Evolutionary conservation across 2,113 vertebrate genomes (phyloP), one percentile per base, ranked within the genome.

Genomic region (Melospiza georgiana): DNA sequence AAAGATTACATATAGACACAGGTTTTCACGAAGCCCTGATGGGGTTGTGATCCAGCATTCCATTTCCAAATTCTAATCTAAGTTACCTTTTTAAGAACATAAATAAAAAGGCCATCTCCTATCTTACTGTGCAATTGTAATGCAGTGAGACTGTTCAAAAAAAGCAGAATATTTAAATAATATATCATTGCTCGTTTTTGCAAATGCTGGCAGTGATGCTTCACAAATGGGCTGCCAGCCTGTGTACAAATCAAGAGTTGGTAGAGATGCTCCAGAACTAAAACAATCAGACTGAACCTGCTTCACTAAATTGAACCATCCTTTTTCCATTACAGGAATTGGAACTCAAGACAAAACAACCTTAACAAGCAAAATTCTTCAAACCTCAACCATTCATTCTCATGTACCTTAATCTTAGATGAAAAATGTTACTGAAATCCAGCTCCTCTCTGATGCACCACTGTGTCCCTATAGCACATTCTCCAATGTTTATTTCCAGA

Each of bases 121-220:
- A 17, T 66, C 65, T 74, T 63, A 71, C 25, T n/a, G 12, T 48
- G 63, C 35, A 69, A 80, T 17, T 91, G 39, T 59, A 89, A 93
- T 55, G 15, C 44, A 71, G 61, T 21, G 11, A 89, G 33, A 23
- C 27, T 71, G 59, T 58, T 77, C 30, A 59, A 68, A 81, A 84
- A 71, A 73, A 51, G 12, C 25, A 78, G 30, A 87, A 51, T 84
- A 91, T 84, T 84, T 77, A 84, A 94, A 93, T 84, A 94, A 81
- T 72, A 33, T 15, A 82, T 71, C 1, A 16, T 41, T 89, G 57
- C 41, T 65, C n/a, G 48, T 75, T 87, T 89, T 67, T 79, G 59
- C 52, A 81, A 48, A 54, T 22, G 27, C 35, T 84, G 69, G 27
- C 48, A 72, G 48, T 41, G 58, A 49, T 61, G 55, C 31, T 79